Evolutionary conservation across 1,140 invertebrate species (phyloP), one percentile per base, ranked within the genome.

Genomic region (Ceratoteleas bidentatus): DNA sequence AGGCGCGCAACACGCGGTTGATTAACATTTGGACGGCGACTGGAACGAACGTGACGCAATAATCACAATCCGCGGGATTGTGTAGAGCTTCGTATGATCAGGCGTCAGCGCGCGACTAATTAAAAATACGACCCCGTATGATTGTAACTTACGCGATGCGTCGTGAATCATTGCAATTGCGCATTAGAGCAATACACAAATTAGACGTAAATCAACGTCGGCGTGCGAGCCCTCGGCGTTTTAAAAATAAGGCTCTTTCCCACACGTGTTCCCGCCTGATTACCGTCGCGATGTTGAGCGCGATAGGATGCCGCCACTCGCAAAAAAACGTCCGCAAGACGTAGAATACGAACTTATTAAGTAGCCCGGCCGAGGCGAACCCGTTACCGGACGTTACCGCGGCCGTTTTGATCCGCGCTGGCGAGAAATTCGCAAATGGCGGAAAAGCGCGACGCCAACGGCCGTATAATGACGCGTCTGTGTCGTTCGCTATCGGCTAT

Each of bases 401-500:
- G 64, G 78, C 79, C 68, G 74, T 85, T 83, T 81, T 64, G 79
- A 81, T 83, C 64, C 66, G 68, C 65, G 69, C 66, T 62, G 81
- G 73, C 58, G 62, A 78, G 72, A 76, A 76, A 83, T 81, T 75
- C 52, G 53, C 73, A 61, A 79, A 70, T 77, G 76, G 61, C 74
- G 60, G 66, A 82, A 81, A 79, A 43, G 73, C 56, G 62, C 45
- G 69, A 75, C 60, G 65, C 73, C 73, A 69, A 79, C 64, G 75
- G 80, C 65, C 75, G 66, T 83, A 78, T 81, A 84, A 87, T 79
- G 76, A 69, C 75, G 77, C 73, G 76, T 69, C 65, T 64, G 81
- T 83, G 56, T 74, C 76, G 81, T 86, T 88, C 74, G 78, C 84
- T 84, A 89, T 90, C 87, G 87, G 86, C 86, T 85, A 88, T 88